phyloP scores from a whole-genome alignment of 2,888 invertebrate genomes.

The Augochlorella aurata region DNA sequence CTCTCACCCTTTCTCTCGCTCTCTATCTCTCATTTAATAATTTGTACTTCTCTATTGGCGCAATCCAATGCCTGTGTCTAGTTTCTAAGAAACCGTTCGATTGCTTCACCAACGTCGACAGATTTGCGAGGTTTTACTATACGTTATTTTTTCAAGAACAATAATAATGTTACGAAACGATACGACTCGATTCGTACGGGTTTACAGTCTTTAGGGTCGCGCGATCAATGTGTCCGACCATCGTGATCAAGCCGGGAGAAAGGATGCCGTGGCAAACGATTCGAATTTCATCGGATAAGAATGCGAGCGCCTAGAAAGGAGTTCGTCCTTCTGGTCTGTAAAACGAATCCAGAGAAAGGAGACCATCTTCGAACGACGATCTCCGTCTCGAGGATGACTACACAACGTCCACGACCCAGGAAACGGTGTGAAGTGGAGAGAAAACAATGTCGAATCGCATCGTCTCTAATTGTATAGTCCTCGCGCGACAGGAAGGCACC shows the following conservation, averaged over 20 bases:
- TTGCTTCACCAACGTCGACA: constrained; percentile 75
- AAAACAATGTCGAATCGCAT: constrained; percentile 67
- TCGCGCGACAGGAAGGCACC: too few species aligned
- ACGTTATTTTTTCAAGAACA: constrained; percentile 67
- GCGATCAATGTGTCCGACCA: background rate
- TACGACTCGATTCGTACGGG: constrained; percentile 59
- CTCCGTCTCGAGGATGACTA: background rate
- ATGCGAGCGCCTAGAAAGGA: background rate
- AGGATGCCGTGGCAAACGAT: background rate
- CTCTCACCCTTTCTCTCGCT: background rate
- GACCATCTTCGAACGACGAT: background rate
- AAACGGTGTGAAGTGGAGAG: background rate
- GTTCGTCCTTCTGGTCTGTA: background rate
- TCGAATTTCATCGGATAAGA: background rate
- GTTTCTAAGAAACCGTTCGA: constrained; percentile 71
- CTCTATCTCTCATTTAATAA: constrained; percentile 65
- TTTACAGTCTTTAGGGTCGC: constrained; percentile 30
- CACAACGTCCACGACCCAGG: background rate
- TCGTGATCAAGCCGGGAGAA: background rate
- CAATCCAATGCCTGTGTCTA: constrained; percentile 71
- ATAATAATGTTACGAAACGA: constrained; percentile 67
- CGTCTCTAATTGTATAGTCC: constrained; percentile 47
- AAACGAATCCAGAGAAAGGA: background rate
- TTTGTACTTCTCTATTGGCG: constrained; percentile 78
- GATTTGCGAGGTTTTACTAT: constrained; percentile 72